Percentiles rank a stretch among this genome's conserved stretches.
Conservation (phyloP, 2,888 invertebrate species). For the Drosophila emarginata region DNA sequence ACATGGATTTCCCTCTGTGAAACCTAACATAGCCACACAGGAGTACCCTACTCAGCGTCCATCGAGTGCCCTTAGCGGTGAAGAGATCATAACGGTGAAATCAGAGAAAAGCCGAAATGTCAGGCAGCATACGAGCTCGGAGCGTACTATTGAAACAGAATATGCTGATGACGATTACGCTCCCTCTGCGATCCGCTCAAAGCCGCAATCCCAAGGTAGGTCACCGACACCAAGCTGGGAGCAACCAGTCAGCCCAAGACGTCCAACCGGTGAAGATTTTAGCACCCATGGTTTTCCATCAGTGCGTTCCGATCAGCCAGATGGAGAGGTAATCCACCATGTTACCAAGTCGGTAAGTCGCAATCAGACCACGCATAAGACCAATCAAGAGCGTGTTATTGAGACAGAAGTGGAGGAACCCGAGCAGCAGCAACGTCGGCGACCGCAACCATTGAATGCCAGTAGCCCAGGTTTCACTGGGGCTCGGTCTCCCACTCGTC, state of each 20-base stretch:
- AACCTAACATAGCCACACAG: slow-evolving; percentile 70
- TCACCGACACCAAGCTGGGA: slow-evolving; percentile 53
- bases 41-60: slow-evolving; percentile 63
- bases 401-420: slow-evolving; percentile 61
- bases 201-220: slow-evolving; percentile 26
- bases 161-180: slow-evolving; percentile 47
- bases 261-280: slow-evolving; percentile 48
- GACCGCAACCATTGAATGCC: slow-evolving; percentile 51
- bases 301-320: slow-evolving; percentile 54
- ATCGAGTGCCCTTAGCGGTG: slow-evolving; percentile 47
- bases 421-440: slow-evolving; percentile 39
- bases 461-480: slow-evolving; percentile 24
- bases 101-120: slow-evolving; percentile 71
- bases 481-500: slow-evolving; percentile 47
- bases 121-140: slow-evolving; percentile 67
- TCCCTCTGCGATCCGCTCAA: slow-evolving; percentile 14
- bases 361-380: slow-evolving; percentile 48
- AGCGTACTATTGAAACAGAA: slow-evolving; percentile 72
- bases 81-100: slow-evolving; percentile 70
- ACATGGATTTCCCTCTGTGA: slow-evolving; percentile 78
- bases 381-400: slow-evolving; percentile 69
- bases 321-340: slow-evolving; percentile 48
- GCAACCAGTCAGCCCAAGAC: slow-evolving; percentile 44
- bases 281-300: slow-evolving; percentile 75
- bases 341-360: slow-evolving; percentile 30